Conservation (phyloP, 2,888 invertebrate genomes). For the Chrysodeixis includens region DNA sequence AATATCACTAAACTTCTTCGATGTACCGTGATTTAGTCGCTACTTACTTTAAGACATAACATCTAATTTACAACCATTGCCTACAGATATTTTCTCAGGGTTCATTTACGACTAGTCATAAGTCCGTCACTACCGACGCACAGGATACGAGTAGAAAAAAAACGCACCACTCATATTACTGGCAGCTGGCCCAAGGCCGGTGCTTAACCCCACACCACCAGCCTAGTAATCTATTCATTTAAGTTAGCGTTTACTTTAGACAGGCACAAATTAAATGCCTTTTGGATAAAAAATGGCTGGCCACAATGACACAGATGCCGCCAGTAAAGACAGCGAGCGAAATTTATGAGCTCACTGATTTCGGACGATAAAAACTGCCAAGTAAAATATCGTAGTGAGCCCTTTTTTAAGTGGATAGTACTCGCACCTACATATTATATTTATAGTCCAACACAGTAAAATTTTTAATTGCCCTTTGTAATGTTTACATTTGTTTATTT, state of each 20-base stretch:
- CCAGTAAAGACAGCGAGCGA: background rate
- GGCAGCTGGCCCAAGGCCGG: conserved; percentile 61
- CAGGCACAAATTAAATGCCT: conserved; percentile 43
- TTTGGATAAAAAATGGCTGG: conserved; percentile 32
- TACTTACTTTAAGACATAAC: conserved; percentile 9
- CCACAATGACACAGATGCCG: background rate
- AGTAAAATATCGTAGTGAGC: background rate
- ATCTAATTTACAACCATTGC: conserved; percentile 11
- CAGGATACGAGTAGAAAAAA: conserved; percentile 47
- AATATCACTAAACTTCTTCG: too few relatives aligned
- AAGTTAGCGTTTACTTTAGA: conserved; percentile 53
- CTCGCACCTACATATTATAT: too few relatives aligned
- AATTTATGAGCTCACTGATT: conserved; percentile 36
- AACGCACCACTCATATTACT: conserved; percentile 36
- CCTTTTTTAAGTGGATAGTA: conserved; percentile 9
- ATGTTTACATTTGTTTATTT: too few relatives aligned
- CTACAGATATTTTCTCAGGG: conserved; percentile 15
- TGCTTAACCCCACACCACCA: conserved; percentile 59
- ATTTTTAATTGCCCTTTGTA: background rate
- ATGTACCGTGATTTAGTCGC: too few relatives aligned
- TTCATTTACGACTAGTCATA: conserved; percentile 17
- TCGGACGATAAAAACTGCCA: conserved; percentile 10
- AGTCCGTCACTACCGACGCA: conserved; percentile 43
- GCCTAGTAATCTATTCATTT: conserved; percentile 60
- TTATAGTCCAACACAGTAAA: background rate